phyloP scores from a whole-genome alignment of 2,888 invertebrate genomes.

The Listrodromus nycthemerus region DNA sequence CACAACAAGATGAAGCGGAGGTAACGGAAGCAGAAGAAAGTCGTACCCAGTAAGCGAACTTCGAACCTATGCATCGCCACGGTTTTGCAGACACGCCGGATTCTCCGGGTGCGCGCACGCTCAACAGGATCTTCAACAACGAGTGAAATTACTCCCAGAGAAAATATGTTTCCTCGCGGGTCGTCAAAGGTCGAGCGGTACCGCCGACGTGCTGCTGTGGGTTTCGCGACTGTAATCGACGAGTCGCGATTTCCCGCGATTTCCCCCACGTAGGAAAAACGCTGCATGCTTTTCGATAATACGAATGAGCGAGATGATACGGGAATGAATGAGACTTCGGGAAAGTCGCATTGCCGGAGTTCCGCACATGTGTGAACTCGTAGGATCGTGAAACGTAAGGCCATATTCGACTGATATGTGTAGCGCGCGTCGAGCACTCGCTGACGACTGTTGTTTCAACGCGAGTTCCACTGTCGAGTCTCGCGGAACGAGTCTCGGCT shows the following conservation, averaged over 20 bases:
- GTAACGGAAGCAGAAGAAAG: conserved; percentile 35
- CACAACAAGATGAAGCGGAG: not conserved
- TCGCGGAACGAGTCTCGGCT: conserved; percentile 17
- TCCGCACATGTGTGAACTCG: conserved; percentile 5
- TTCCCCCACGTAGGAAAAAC: conserved; percentile 61
- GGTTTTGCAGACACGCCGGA: not conserved
- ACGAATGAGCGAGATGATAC: conserved; percentile 43
- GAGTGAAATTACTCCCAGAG: conserved; percentile 57
- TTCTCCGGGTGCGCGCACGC: not conserved
- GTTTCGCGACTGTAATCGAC: conserved; percentile 24
- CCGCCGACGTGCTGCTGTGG: conserved; percentile 25
- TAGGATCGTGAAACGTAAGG: conserved; percentile 21
- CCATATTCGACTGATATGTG: conserved; percentile 9
- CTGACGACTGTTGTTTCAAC: not conserved
- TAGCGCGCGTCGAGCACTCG: not conserved
- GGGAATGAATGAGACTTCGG: conserved; percentile 37
- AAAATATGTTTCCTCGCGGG: conserved; percentile 58
- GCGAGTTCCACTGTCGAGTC: not conserved
- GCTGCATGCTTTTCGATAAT: not conserved
- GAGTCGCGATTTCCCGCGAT: conserved; percentile 53
- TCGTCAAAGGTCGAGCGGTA: conserved; percentile 44
- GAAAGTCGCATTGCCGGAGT: conserved; percentile 46
- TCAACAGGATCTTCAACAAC: conserved; percentile 9
- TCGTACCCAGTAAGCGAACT: not conserved
- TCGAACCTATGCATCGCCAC: not conserved